phyloP scores from a whole-genome alignment of 2,888 invertebrate species.

The Drosophila kanekoi region DNA sequence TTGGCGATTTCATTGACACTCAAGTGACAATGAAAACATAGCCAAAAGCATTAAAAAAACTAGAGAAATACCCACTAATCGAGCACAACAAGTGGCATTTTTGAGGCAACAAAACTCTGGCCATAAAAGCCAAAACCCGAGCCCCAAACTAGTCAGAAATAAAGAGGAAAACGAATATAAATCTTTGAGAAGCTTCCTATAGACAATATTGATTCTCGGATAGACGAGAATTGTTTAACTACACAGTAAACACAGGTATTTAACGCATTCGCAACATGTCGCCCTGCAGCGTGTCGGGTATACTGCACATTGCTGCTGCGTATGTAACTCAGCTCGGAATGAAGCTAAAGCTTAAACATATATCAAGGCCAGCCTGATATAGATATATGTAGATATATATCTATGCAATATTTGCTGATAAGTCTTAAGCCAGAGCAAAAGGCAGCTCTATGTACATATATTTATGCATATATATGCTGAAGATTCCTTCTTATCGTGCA shows the following conservation, averaged over 20 bases:
- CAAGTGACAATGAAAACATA: slow-evolving; percentile 40
- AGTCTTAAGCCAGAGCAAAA: too few relatives aligned
- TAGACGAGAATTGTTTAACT: slow-evolving; percentile 38
- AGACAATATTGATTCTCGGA: slow-evolving; percentile 45
- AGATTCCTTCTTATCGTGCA: too few relatives aligned
- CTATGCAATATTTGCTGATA: too few relatives aligned
- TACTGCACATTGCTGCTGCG: background rate
- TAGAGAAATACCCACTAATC: slow-evolving; percentile 20
- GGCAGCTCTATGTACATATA: too few relatives aligned
- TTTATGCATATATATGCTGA: too few relatives aligned
- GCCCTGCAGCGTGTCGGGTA: background rate
- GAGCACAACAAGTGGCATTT: slow-evolving; percentile 9
- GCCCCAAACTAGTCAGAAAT: background rate
- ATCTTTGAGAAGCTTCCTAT: slow-evolving; percentile 28
- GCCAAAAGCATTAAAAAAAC: slow-evolving; percentile 3
- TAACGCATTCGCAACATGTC: background rate
- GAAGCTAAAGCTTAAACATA: too few relatives aligned
- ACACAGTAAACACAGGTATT: slow-evolving; percentile 18
- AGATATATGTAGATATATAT: too few relatives aligned
- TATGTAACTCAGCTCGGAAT: background rate
- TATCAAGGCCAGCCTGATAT: too few relatives aligned
- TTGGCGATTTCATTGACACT: slow-evolving; percentile 61
- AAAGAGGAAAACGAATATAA: background rate
- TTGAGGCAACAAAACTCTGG: slow-evolving; percentile 4
- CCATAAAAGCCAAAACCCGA: background rate